Base-by-base conservation (phyloP, 2,113 vertebrate genomes). In the Eolophus roseicapilla region DNA sequence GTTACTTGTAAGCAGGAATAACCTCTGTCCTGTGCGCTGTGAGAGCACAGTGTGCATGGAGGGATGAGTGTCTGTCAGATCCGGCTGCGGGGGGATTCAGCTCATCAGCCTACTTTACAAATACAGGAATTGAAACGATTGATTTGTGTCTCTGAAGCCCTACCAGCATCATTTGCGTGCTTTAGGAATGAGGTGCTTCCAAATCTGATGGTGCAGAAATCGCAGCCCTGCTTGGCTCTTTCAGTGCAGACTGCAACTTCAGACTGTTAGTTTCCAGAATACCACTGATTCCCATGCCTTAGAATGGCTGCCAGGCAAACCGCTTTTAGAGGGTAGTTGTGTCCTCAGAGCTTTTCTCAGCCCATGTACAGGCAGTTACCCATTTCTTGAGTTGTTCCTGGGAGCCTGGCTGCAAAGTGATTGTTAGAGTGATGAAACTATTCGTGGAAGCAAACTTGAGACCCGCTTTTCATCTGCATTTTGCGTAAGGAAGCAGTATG, bases 321-420 rank as follows among this genome's bases (percentile, higher is more conserved):
- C 8, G 1, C 0, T 60, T 64, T 52, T 9, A 39, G n/a, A 60
- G 52, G 11, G 25, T 53, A 8, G 5, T 52, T 43, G 53, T 70
- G 41, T 50, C 49, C 50, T 65, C 4, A 1, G 41, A 41, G 19
- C 55, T 49, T 47, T 49, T 73, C 49, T 80, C 3, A 3, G 6
- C 29, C n/a, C 31, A 6, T 0, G 0, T 33, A 17, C 7, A 4
- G 67, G 52, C 86, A 47, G 41, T 74, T 43, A 28, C n/a, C 37
- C 16, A 25, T 15, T 73, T 77, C 17, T 28, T 25, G 35, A 59
- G 46, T 59, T 65, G 8, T 55, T 69, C 29, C n/a, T 67, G 64
- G 63, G 63, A 49, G 11, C 23, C 75, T 88, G 55, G 29, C 82
- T 24, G 10, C 62, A 68, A n/a, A 68, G 29, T 8, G 7, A 10